These are phyloP conservation scores for Enteromius treurensis DNA, from an alignment of 2,797 vertebrate genomes.

Conservation along the genomic window DNA sequence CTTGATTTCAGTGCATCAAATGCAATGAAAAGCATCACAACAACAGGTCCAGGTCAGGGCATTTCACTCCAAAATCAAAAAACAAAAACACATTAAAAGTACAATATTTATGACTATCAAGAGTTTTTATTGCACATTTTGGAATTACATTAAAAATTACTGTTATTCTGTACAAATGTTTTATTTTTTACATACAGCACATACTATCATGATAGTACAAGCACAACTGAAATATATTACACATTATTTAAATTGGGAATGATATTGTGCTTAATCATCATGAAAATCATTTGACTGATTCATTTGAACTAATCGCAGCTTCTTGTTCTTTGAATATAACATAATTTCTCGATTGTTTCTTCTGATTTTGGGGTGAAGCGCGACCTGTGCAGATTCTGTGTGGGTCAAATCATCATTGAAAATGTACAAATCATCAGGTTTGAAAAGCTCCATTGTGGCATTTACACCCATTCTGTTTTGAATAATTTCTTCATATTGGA, in stretches of 20 bases:
- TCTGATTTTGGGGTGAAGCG: conserved; percentile 4
- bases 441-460: conserved; percentile 3
- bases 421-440: background rate
- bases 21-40: conserved; percentile 13
- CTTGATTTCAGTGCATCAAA: background rate
- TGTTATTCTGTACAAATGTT: background rate
- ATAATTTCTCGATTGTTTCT: background rate
- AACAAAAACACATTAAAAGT: background rate
- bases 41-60: background rate
- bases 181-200: background rate
- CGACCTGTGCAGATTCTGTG: conserved; percentile 4
- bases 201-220: conserved; percentile 1
- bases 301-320: background rate
- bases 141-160: background rate
- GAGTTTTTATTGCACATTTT: background rate
- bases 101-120: background rate
- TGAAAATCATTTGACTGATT: background rate
- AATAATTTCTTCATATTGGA: background rate
- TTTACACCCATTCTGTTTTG: conserved; percentile 5
- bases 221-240: background rate
- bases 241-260: background rate
- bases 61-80: conserved; percentile 13
- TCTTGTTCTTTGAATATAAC: background rate
- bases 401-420: background rate
- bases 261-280: conserved; percentile 9